Evolutionary conservation across 2,888 invertebrate genomes (phyloP).

Genomic region (Hydrotaea diabolus): DNA sequence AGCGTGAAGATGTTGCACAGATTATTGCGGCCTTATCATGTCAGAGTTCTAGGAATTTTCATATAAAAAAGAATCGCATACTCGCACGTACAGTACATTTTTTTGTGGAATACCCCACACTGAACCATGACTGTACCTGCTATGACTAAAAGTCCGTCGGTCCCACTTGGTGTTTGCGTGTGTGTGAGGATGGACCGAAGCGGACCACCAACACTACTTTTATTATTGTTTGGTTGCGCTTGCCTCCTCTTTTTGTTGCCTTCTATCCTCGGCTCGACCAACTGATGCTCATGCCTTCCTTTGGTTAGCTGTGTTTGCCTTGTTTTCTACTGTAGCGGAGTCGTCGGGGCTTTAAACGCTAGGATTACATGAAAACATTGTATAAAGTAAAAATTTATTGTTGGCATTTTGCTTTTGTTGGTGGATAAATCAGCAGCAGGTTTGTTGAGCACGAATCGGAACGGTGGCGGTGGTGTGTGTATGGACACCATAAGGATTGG

Average conservation of each 20-base stretch:
- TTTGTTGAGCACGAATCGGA: no score
- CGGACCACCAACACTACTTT: constrained; percentile 25
- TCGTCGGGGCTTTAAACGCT: neutral
- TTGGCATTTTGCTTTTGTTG: neutral
- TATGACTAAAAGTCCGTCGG: no score
- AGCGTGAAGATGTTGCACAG: constrained; percentile 57
- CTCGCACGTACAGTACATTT: constrained; percentile 6
- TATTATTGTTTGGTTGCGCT: neutral
- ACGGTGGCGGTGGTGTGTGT: no score
- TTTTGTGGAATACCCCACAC: constrained; percentile 1
- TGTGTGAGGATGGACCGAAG: neutral
- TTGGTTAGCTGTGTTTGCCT: neutral
- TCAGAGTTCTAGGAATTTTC: constrained; percentile 60
- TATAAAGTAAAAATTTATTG: constrained; percentile 2
- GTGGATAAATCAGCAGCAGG: neutral
- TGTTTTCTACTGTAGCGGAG: no score
- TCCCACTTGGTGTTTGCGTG: no score
- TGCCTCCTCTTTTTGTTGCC: no score
- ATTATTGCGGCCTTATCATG: constrained; percentile 55
- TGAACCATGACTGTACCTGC: neutral
- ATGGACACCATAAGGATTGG: no score
- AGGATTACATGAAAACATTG: constrained; percentile 35
- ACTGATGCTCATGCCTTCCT: neutral
- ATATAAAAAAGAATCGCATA: neutral
- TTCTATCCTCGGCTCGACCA: neutral